Conservation (phyloP, 2,113 vertebrate species). For the Euleptes europaea region DNA sequence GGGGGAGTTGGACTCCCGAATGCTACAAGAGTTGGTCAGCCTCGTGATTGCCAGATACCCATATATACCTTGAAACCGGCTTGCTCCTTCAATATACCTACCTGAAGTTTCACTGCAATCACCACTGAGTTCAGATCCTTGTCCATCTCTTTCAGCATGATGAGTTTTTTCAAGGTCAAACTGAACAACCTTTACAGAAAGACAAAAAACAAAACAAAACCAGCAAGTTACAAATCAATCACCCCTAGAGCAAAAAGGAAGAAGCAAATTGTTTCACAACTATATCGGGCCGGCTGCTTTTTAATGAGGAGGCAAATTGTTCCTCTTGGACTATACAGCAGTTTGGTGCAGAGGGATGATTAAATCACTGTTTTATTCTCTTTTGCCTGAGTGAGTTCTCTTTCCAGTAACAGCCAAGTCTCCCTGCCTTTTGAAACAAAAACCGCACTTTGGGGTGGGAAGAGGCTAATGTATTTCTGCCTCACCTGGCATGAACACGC, state of each 20-base stretch:
- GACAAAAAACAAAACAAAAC: constrained; percentile 6
- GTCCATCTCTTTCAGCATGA: constrained; percentile 84
- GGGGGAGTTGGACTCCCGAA: background rate
- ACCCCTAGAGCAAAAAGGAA: background rate
- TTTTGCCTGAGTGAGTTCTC: background rate
- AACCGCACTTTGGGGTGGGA: background rate
- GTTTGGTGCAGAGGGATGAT: background rate
- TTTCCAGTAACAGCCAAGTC: background rate
- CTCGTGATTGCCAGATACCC: no score
- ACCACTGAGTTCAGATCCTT: constrained; percentile 92
- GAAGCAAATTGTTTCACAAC: background rate
- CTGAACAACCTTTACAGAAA: constrained; percentile 82
- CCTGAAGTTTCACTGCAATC: constrained; percentile 93
- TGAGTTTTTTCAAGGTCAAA: constrained; percentile 88
- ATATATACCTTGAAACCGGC: background rate
- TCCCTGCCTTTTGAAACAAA: background rate
- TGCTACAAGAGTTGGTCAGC: background rate
- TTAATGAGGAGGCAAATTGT: background rate
- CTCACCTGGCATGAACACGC: background rate
- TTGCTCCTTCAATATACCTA: constrained; percentile 37
- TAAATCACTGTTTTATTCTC: background rate
- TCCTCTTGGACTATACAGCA: background rate
- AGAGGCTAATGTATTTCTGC: background rate
- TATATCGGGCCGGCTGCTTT: background rate
- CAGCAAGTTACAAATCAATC: background rate